Evolutionary conservation across 2,888 invertebrate genomes (phyloP).

Genomic region (Mesorhabditis belari): DNA sequence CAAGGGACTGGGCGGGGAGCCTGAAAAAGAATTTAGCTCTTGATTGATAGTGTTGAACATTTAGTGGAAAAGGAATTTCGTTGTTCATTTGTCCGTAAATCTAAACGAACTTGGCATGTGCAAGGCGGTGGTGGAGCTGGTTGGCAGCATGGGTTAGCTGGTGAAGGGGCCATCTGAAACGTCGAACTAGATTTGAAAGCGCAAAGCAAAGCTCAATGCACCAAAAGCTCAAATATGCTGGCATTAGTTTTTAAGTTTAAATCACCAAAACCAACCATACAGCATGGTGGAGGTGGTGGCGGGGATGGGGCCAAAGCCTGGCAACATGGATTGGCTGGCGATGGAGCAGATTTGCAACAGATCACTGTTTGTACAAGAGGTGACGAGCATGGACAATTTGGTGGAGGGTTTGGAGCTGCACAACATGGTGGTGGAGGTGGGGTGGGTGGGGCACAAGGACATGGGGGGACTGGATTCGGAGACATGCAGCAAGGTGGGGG

Average conservation of each 20-base stretch:
- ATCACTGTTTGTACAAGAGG: constrained; percentile 11
- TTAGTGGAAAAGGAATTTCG: too few species aligned
- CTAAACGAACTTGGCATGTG: constrained; percentile 6
- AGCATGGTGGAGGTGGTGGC: constrained; percentile 15
- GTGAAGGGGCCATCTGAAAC: constrained; percentile 10
- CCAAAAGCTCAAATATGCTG: too few species aligned
- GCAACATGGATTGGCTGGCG: constrained; percentile 32
- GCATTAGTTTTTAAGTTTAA: background rate
- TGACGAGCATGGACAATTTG: background rate
- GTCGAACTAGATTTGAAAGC: background rate
- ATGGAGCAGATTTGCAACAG: constrained; percentile 27
- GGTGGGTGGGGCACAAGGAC: constrained; percentile 6
- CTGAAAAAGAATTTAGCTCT: background rate
- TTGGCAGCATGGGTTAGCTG: constrained; percentile 24
- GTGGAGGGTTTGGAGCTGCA: background rate
- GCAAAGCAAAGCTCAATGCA: too few species aligned
- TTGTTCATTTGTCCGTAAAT: too few species aligned
- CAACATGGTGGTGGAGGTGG: background rate
- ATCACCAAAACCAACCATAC: constrained; percentile 8
- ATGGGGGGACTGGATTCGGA: constrained; percentile 2
- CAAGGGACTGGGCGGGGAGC: constrained; percentile 31
- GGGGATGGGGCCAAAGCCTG: constrained; percentile 15
- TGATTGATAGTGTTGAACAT: too few species aligned
- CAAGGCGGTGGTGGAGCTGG: constrained; percentile 14
- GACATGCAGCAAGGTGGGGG: constrained; percentile 11